Evolutionary conservation across 1,140 invertebrate genomes (phyloP).

Genomic region (Parapsyche elsis): DNA sequence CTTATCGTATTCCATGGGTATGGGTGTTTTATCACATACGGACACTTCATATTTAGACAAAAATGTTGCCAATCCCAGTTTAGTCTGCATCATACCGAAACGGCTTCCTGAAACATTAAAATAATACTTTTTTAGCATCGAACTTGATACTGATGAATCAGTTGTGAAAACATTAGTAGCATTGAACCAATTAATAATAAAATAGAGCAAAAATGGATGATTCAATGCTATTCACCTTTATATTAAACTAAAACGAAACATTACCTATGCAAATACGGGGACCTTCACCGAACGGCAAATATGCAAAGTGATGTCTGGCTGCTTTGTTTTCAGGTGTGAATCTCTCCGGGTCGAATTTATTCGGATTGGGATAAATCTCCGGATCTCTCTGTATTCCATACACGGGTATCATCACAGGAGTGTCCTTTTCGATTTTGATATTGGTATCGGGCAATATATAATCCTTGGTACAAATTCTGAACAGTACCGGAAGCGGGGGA

Average conservation of each 20-base stretch:
- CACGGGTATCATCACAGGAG: conserved; percentile 65
- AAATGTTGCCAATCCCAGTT: conserved; percentile 61
- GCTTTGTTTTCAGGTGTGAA: conserved; percentile 60
- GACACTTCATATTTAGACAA: conserved; percentile 60
- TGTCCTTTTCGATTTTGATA: conserved; percentile 64
- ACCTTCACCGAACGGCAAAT: conserved; percentile 70
- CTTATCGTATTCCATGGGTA: conserved; percentile 55
- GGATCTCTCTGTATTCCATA: conserved; percentile 63
- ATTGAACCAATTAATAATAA: too few relatives aligned
- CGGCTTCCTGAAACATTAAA: conserved; percentile 56
- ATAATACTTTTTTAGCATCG: too few relatives aligned
- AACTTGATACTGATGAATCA: too few relatives aligned
- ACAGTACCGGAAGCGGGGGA: conserved; percentile 57
- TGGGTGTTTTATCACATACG: conserved; percentile 58
- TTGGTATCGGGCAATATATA: conserved; percentile 65
- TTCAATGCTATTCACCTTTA: not conserved
- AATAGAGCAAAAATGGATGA: too few relatives aligned
- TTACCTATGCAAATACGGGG: conserved; percentile 69
- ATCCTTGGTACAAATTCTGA: conserved; percentile 56
- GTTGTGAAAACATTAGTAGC: too few relatives aligned
- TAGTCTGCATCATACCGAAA: conserved; percentile 65
- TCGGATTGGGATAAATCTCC: conserved; percentile 60
- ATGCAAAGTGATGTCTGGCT: conserved; percentile 61
- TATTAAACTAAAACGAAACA: not conserved
- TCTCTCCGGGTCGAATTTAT: conserved; percentile 63